Evolutionary conservation across 1,140 invertebrate species (phyloP).

Genomic region (Wiebesia pumilae): DNA sequence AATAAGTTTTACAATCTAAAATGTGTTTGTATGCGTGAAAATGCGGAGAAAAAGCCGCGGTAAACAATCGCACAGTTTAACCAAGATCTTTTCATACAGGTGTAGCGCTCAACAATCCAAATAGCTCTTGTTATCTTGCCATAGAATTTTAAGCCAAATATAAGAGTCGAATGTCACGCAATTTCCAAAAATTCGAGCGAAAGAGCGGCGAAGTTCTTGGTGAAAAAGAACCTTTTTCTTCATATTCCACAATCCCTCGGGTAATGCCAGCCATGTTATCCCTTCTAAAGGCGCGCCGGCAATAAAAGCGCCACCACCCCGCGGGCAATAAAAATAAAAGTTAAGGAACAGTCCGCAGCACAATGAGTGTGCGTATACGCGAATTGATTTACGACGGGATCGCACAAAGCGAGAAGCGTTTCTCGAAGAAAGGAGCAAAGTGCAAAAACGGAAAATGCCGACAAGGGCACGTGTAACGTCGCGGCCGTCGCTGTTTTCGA

Average conservation of each 20-base stretch:
- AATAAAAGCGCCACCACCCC: not conserved
- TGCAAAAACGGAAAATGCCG: not conserved
- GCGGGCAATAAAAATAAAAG: not conserved
- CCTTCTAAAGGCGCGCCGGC: conserved; percentile 5
- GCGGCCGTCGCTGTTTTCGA: not conserved
- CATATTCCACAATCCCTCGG: not conserved
- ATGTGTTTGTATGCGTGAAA: not conserved
- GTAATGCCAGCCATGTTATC: not conserved
- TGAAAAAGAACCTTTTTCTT: not conserved
- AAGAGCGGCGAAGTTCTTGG: not conserved
- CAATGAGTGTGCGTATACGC: not conserved
- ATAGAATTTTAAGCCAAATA: not conserved
- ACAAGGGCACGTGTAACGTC: not conserved
- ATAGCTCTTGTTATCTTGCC: not conserved
- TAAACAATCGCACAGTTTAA: not conserved
- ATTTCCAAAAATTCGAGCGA: not conserved
- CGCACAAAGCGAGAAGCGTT: not conserved
- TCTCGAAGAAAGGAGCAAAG: not conserved
- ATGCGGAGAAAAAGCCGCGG: not conserved
- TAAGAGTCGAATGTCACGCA: not conserved
- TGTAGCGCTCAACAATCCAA: not conserved
- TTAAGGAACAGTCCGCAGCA: not conserved
- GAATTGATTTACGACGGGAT: conserved; percentile 33
- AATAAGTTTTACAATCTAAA: not conserved
- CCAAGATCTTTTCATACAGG: not conserved